phyloP scores from a whole-genome alignment of 92 coral and sea anemone species.

The Epizoanthus illoricatus region DNA sequence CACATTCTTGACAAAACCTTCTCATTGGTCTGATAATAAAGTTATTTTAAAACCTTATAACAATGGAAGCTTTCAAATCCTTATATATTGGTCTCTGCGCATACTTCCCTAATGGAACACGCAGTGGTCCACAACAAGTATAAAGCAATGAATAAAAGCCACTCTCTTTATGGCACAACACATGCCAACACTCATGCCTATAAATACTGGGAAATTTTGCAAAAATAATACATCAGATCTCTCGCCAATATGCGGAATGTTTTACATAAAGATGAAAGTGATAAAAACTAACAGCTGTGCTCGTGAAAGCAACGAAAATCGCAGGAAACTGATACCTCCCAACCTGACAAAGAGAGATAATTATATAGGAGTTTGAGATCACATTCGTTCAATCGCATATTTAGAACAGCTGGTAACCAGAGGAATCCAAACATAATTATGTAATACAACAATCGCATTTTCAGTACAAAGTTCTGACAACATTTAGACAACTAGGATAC shows the following conservation, averaged over 20 bases:
- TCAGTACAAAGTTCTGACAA: background rate
- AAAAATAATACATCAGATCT: no score
- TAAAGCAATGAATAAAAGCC: background rate
- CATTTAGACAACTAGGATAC: background rate
- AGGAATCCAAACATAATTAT: background rate
- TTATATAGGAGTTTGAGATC: no score
- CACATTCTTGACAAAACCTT: background rate
- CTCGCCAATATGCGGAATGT: background rate
- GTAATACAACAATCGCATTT: background rate
- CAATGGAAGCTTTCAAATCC: conserved; percentile 23
- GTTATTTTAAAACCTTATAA: conserved; percentile 1
- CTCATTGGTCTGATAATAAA: conserved; percentile 15
- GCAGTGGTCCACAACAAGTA: background rate
- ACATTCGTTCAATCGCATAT: background rate
- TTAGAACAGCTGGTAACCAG: background rate
- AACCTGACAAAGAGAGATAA: background rate
- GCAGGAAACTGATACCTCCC: conserved; percentile 4
- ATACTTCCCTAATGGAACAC: background rate
- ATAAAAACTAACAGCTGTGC: conserved; percentile 20
- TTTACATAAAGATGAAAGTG: background rate
- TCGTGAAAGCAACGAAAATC: background rate
- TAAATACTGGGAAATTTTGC: no score
- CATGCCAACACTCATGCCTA: no score
- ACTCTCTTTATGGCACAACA: no score
- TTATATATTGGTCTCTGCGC: conserved; percentile 23